phyloP scores from a whole-genome alignment of 2,888 invertebrate genomes.

The Lepidochrysops patricia region DNA sequence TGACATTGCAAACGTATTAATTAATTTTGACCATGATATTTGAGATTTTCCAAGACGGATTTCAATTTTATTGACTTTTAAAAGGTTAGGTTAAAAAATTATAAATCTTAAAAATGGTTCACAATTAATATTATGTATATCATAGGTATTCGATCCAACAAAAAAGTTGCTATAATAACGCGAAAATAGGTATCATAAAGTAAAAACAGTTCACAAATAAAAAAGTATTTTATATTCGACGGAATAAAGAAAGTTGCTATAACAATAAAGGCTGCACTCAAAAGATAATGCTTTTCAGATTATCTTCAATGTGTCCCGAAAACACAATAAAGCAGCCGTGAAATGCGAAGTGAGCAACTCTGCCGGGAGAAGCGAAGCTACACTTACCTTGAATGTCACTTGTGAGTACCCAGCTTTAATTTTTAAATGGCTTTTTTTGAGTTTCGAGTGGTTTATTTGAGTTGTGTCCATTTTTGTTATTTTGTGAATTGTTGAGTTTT shows the following conservation, averaged over 20 bases:
- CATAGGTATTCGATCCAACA: no score
- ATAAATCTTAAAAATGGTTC: no score
- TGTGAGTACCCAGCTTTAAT: slow-evolving; percentile 79
- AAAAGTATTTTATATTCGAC: no score
- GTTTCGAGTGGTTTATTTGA: not conserved
- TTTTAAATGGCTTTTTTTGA: slow-evolving; percentile 11
- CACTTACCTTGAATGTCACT: slow-evolving; percentile 88
- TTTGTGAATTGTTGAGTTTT: no score
- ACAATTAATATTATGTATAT: no score
- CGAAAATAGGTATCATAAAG: no score
- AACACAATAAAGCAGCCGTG: slow-evolving; percentile 88
- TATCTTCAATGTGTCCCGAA: slow-evolving; percentile 86
- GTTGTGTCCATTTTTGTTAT: not conserved
- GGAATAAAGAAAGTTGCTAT: not conserved
- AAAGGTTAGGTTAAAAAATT: no score
- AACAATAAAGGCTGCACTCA: slow-evolving; percentile 2
- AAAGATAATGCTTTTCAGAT: slow-evolving; percentile 49
- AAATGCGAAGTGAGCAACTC: slow-evolving; percentile 94
- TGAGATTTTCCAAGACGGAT: no score
- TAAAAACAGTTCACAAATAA: not conserved
- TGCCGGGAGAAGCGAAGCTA: slow-evolving; percentile 90
- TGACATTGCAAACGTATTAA: no score
- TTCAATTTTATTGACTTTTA: no score
- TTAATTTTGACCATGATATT: no score
- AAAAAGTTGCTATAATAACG: no score